These are phyloP conservation scores for Octomys mimax DNA, from an alignment of 2,797 vertebrate genomes.

Conservation along the genomic window DNA sequence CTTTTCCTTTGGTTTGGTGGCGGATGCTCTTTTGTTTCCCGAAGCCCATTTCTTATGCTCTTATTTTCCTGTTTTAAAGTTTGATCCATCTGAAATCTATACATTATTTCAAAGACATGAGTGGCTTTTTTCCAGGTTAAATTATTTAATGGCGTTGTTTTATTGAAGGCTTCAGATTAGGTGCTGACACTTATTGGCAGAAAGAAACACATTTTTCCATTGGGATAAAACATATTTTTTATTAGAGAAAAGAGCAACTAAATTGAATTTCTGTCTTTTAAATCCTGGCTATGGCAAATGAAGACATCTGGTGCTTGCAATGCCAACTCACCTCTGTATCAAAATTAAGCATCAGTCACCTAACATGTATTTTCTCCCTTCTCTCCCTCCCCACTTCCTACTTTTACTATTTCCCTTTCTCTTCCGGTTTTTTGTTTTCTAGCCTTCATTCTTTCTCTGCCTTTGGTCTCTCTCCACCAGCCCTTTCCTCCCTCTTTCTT, in stretches of 20 bases:
- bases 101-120: constrained; percentile 87
- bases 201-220: constrained; percentile 83
- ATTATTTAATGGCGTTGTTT: constrained; percentile 90
- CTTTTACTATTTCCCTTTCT: background rate
- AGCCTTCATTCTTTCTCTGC: background rate
- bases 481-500: background rate
- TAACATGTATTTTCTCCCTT: background rate
- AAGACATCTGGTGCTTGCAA: constrained; percentile 82
- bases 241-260: constrained; percentile 81
- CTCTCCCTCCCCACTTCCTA: background rate
- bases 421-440: too few species aligned
- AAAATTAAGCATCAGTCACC: constrained; percentile 55
- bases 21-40: constrained; percentile 63
- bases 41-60: constrained; percentile 76
- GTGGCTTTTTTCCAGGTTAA: constrained; percentile 85
- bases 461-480: background rate
- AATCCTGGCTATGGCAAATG: constrained; percentile 74
- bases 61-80: constrained; percentile 80
- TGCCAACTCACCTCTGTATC: constrained; percentile 51
- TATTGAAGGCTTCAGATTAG: constrained; percentile 89
- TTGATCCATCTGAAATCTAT: constrained; percentile 88
- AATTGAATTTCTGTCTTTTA: constrained; percentile 84
- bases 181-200: constrained; percentile 88
- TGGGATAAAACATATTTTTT: constrained; percentile 86
- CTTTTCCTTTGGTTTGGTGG: constrained; percentile 65